Base-by-base conservation (phyloP, 2,797 vertebrate species). In the Paguma larvata region DNA sequence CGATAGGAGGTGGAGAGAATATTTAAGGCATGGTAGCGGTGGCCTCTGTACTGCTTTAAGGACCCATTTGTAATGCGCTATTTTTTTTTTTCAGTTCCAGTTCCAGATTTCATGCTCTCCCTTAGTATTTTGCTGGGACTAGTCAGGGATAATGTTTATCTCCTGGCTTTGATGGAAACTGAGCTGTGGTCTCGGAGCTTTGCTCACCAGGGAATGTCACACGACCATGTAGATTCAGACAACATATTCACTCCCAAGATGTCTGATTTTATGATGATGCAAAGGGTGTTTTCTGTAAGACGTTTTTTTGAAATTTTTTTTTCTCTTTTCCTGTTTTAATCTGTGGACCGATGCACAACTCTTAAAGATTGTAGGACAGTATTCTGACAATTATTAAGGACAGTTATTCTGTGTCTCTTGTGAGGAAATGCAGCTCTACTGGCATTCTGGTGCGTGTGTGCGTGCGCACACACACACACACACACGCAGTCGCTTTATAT, bases 91-190 rank as follows among this genome's bases (percentile, higher is more conserved):
- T 41, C 3, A 53, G 9, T 41, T 88, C 44, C 11, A 32, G 56
- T 41, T 89, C 18, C 0, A 62, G 18, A 70, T 78, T 92, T 93
- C 32, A 85, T 78, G 23, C 32, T 48, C 12, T 84, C 10, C 3
- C 11, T 75, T 59, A 30, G 38, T 93, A 51, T 73, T 92, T 65
- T 59, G 13, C 56, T 15, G 73, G 53, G 25, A 70, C 2, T 11
- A 75, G 53, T 32, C 12, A 93, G 68, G 85, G 48, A 51, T 95
- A 19, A 63, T 77, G 82, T 96, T 67, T 83, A 19, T 85, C 32
- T 89, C 25, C 83, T 72, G 68, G 34, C 23, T 78, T 89, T 89
- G 34, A 32, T 46, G 82, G 73, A 80, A 86, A 78, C 38, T 41
- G 79, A 95, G 62, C 59, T 41, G 14, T 72, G 4, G 21, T 77